Base-by-base conservation (phyloP, 2,888 invertebrate species). In the Melanostoma scalare region DNA sequence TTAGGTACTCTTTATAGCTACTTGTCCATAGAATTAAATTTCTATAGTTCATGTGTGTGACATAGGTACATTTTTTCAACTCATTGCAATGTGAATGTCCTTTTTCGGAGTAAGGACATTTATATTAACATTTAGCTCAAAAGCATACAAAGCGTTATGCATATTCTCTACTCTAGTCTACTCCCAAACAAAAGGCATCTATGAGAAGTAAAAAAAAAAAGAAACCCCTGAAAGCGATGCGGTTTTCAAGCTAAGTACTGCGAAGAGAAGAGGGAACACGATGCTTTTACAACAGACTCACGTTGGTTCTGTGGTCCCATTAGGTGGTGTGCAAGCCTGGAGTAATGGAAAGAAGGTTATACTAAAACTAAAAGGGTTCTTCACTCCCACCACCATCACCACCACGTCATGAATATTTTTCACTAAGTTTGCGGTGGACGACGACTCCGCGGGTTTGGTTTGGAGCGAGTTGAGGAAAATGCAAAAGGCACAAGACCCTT, bases 311-410 rank as follows among this genome's bases (percentile, higher is more conserved):
- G 72, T 44, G 80, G 74, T 81, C 60, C 71, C 71, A 71, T 81
- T 81, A 71, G 40, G 52, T 46, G 55, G 55, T 48, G 63, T 20
- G 20, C 20, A 20, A 20, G 35, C 55, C 9, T n/a, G 40, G 2
- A 48, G 38, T 60, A 56, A 61, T 58, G 72, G 69, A 36, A 48
- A 33, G 60, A 68, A 61, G 42, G 56, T 61, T 68, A n/a, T n/a
- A 68, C 58, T 61, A 20, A 68, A 80, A 65, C 80, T 80, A 80
- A 80, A 80, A 80, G 69, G 74, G 69, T 80, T 52, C 80, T 68
- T 74, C 30, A 69, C 61, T 56, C 61, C 20, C 61, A 61, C 9
- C 56, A 31, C 76, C 61, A 20, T 20, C 20, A 46, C 20, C 50
- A 48, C 20, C 6, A 30, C 67, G 53, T 75, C 67, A 68, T 61